These are phyloP conservation scores for Cladorhizidae sp. DNA, from an alignment of 37 sponge, comb jelly and placozoan species.

Conservation along the genomic window DNA sequence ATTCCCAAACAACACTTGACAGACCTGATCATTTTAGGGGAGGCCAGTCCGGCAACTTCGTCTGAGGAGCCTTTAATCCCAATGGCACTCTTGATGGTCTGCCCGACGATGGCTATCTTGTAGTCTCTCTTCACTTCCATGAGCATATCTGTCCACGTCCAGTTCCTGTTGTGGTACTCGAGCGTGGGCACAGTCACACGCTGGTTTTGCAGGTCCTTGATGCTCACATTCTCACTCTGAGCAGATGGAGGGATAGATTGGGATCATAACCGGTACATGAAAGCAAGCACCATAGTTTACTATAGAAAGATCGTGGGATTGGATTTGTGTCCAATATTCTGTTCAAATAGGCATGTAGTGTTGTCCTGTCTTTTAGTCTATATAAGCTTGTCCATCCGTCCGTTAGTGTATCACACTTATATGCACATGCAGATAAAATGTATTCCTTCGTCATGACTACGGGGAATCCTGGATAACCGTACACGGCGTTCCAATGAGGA, in stretches of 20 bases:
- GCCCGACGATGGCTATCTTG: conserved; percentile 72
- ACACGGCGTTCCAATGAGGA: too few relatives aligned
- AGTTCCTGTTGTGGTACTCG: conserved; percentile 92
- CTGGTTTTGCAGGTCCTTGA: conserved; percentile 74
- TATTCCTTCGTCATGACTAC: too few relatives aligned
- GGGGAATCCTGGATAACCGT: too few relatives aligned
- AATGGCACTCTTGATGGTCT: conserved; percentile 73
- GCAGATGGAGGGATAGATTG: background rate
- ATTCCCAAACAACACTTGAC: background rate
- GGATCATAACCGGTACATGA: background rate
- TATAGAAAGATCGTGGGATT: too few relatives aligned
- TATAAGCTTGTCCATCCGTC: too few relatives aligned
- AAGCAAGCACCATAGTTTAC: too few relatives aligned
- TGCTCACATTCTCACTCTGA: conserved; percentile 63
- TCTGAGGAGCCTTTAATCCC: conserved; percentile 56
- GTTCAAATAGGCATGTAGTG: too few relatives aligned
- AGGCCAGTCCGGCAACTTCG: conserved; percentile 57
- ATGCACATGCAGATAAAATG: too few relatives aligned
- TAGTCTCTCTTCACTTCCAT: conserved; percentile 92
- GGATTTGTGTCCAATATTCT: too few relatives aligned
- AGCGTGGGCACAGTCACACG: conserved; percentile 79
- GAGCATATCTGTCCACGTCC: conserved; percentile 90
- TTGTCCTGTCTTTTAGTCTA: too few relatives aligned
- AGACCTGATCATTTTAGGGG: conserved; percentile 36
- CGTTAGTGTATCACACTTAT: too few relatives aligned